phyloP scores from a whole-genome alignment of 2,888 invertebrate genomes.

The Melinaea marsaeus region DNA sequence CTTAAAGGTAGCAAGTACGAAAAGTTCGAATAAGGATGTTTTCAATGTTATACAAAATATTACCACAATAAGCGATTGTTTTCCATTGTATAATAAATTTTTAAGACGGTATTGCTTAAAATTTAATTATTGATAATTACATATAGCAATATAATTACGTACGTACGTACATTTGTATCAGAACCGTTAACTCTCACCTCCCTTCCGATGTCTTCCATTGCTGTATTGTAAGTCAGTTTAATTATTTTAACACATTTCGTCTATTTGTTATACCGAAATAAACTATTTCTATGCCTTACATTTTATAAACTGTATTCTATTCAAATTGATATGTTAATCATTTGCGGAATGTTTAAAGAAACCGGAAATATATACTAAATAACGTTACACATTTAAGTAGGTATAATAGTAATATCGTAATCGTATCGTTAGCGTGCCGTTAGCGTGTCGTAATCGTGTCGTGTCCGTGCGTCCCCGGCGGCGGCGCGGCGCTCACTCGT shows the following conservation, averaged over 20 bases:
- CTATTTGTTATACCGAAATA: background rate
- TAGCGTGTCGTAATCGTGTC: background rate
- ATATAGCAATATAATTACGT: background rate
- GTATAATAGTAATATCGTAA: too few species aligned
- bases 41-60: too few species aligned
- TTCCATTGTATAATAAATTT: too few species aligned
- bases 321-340: too few species aligned
- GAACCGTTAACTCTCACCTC: background rate
- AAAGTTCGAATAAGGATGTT: too few species aligned
- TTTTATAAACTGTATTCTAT: background rate
- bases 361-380: too few species aligned
- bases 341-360: too few species aligned
- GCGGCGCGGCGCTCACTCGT: constrained; percentile 21
- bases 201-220: background rate
- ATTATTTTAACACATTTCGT: background rate
- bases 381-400: too few species aligned
- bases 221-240: background rate
- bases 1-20: too few species aligned
- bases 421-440: background rate
- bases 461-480: constrained; percentile 15
- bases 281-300: background rate
- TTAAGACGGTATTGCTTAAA: too few species aligned
- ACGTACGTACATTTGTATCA: background rate
- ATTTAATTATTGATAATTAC: background rate
- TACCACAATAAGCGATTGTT: too few species aligned